These are phyloP conservation scores for Cavia porcellus DNA, from an alignment of 2,113 vertebrate genomes.

Conservation along the genomic window DNA sequence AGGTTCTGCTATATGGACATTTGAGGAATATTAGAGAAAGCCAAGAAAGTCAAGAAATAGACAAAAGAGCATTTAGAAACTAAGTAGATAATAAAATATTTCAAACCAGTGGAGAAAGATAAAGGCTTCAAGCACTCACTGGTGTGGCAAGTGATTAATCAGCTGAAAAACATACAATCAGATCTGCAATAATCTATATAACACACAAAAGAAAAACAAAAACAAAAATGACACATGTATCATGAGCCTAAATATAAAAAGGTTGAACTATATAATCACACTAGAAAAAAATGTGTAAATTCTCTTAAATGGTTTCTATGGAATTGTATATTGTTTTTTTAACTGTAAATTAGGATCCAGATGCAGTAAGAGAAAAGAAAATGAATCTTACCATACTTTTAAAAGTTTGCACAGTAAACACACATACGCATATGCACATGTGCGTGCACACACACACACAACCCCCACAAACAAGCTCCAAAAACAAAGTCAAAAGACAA, in stretches of 20 bases:
- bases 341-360: neutral
- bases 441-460: too few relatives aligned
- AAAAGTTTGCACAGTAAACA: neutral
- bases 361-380: neutral
- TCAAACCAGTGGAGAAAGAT: neutral
- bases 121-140: neutral
- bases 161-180: neutral
- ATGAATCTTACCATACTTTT: neutral
- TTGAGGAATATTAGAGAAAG: neutral
- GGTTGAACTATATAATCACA: neutral
- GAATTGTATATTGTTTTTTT: neutral
- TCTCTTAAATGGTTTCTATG: neutral
- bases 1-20: neutral
- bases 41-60: conserved; percentile 3
- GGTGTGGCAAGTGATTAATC: neutral
- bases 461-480: neutral
- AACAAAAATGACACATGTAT: neutral
- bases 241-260: neutral
- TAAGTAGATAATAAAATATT: neutral
- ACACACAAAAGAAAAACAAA: neutral
- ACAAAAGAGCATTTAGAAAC: neutral
- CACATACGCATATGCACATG: neutral
- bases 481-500: neutral
- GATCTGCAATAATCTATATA: neutral
- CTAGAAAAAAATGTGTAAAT: conserved; percentile 1